Conservation (phyloP, 1,140 invertebrate species). For the Dermatophagoides farinae region DNA sequence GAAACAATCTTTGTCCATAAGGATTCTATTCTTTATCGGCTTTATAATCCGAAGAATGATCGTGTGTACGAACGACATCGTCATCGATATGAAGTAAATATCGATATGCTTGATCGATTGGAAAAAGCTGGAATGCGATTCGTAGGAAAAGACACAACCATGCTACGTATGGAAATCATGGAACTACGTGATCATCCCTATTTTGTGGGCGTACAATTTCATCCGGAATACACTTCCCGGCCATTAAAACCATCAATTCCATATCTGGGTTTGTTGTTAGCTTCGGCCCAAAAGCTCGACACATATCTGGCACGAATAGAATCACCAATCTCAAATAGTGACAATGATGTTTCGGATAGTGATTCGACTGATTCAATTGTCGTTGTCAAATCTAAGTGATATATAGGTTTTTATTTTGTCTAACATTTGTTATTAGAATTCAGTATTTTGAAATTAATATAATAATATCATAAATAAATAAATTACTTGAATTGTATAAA, state of each 20-base stretch:
- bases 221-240: slow-evolving; percentile 88
- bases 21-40: slow-evolving; percentile 21
- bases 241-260: slow-evolving; percentile 83
- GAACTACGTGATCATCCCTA: slow-evolving; percentile 56
- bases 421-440: too few relatives aligned
- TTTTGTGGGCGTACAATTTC: slow-evolving; percentile 88
- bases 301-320: slow-evolving; percentile 9
- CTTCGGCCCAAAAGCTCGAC: background rate
- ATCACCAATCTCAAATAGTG: background rate
- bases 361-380: background rate
- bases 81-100: slow-evolving; percentile 83
- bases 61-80: slow-evolving; percentile 84
- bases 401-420: too few relatives aligned
- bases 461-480: too few relatives aligned
- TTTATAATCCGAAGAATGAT: slow-evolving; percentile 41
- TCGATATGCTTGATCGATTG: slow-evolving; percentile 51
- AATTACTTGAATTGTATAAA: too few relatives aligned
- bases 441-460: too few relatives aligned
- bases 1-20: slow-evolving; percentile 49
- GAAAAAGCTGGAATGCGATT: slow-evolving; percentile 69
- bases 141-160: slow-evolving; percentile 47
- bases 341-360: background rate
- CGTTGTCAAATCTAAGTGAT: too few relatives aligned
- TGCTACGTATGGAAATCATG: slow-evolving; percentile 58
- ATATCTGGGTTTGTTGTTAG: slow-evolving; percentile 65